Evolutionary conservation across 2,113 vertebrate species (phyloP).

Genomic region (Cinclus cinclus): DNA sequence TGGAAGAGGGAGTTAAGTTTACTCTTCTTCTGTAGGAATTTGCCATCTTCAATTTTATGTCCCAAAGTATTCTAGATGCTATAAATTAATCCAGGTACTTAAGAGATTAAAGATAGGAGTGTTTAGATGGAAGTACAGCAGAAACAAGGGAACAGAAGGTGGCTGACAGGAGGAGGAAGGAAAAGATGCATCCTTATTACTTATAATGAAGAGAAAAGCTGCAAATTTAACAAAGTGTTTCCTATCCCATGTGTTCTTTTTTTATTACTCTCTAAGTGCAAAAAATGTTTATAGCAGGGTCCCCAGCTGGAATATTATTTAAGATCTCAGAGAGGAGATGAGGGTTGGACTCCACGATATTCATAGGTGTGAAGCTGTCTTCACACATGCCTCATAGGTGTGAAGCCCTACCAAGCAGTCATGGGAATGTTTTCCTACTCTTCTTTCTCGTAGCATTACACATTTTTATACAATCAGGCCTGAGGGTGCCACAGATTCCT

Average conservation of each 20-base stretch:
- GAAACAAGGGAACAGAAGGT: slow-evolving; percentile 5
- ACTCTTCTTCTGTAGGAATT: not conserved
- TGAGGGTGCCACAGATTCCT: slow-evolving; percentile 7
- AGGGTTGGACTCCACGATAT: not conserved
- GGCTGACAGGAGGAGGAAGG: not conserved
- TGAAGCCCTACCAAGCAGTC: slow-evolving; percentile 3
- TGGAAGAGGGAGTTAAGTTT: not conserved
- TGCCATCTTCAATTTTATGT: not conserved
- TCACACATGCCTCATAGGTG: not conserved
- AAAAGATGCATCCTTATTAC: not conserved
- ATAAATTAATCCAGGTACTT: not conserved
- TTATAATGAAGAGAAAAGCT: slow-evolving; percentile 1
- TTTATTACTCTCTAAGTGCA: slow-evolving; percentile 23
- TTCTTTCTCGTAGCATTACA: not conserved
- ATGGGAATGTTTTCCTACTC: not conserved
- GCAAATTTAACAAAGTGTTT: slow-evolving; percentile 28
- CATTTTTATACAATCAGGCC: slow-evolving; percentile 34
- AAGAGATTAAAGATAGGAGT: not conserved
- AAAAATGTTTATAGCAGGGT: slow-evolving; percentile 27
- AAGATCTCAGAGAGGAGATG: not conserved
- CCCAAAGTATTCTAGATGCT: not conserved
- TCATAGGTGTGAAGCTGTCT: slow-evolving; percentile 12
- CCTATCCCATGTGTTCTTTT: not conserved
- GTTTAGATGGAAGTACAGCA: not conserved
- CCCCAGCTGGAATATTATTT: slow-evolving; percentile 35